A percentile compares a stretch with the other conserved stretches of the same genome.
phyloP scores from a whole-genome alignment of 2,888 invertebrate genomes.

The Drosophila prolongata region DNA sequence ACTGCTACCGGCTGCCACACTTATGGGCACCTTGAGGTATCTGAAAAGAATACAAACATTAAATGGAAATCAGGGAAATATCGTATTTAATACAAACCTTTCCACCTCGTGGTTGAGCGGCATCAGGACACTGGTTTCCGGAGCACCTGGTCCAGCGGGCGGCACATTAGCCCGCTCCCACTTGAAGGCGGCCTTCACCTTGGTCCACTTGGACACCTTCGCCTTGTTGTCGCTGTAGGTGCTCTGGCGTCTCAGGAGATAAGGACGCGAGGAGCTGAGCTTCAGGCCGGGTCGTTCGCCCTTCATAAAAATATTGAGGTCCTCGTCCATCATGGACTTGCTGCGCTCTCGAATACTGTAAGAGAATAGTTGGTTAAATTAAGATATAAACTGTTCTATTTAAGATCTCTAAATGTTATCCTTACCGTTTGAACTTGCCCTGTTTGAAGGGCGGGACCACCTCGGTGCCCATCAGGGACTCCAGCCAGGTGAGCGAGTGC shows the following conservation, averaged over 20 bases:
- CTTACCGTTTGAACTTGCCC: conserved; percentile 84
- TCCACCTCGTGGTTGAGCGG: conserved; percentile 86
- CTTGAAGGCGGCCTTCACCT: conserved; percentile 94
- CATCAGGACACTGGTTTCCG: conserved; percentile 83
- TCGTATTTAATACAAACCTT: conserved; percentile 59
- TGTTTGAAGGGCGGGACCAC: conserved; percentile 85
- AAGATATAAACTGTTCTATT: no score
- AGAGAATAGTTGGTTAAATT: neutral
- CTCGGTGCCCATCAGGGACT: conserved; percentile 87
- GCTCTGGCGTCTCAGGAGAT: conserved; percentile 82
- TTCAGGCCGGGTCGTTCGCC: conserved; percentile 59
- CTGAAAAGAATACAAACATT: conserved; percentile 45
- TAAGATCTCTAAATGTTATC: neutral
- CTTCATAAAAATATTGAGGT: conserved; percentile 83
- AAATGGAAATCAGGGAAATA: neutral
- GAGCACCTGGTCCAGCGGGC: conserved; percentile 76
- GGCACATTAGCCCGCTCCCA: conserved; percentile 91
- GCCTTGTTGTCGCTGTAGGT: conserved; percentile 83
- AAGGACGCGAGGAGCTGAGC: conserved; percentile 63
- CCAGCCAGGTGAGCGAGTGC: conserved; percentile 86
- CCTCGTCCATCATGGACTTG: conserved; percentile 88
- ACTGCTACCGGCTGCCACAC: conserved; percentile 85
- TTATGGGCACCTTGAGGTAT: conserved; percentile 85
- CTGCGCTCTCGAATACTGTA: conserved; percentile 86
- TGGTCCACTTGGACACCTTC: conserved; percentile 92